These are phyloP conservation scores for Hirtodrosophila trivittata DNA, from an alignment of 2,888 invertebrate species.

Conservation along the genomic window DNA sequence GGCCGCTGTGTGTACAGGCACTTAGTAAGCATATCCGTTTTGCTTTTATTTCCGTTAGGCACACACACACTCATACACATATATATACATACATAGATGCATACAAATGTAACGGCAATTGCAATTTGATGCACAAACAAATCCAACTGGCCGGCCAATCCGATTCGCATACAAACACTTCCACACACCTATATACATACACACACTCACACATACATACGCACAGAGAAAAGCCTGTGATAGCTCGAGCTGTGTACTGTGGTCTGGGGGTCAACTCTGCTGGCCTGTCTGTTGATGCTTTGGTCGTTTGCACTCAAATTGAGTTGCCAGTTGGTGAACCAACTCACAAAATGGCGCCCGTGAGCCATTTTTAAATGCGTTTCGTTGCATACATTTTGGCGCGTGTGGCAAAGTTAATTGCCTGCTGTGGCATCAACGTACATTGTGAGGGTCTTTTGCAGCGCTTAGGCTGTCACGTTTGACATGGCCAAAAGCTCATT, in stretches of 20 bases:
- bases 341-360: conserved; percentile 46
- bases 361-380: conserved; percentile 43
- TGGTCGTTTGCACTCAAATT: conserved; percentile 54
- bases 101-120: conserved; percentile 59
- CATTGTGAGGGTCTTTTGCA: conserved; percentile 1
- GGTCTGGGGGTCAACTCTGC: conserved; percentile 19
- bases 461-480: conserved; percentile 46
- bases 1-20: conserved; percentile 66
- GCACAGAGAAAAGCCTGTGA: background rate
- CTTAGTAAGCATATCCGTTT: conserved; percentile 78
- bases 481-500: conserved; percentile 64
- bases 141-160: conserved; percentile 47
- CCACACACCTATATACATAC: conserved; percentile 3
- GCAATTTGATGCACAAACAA: conserved; percentile 77
- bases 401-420: conserved; percentile 45
- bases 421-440: conserved; percentile 26
- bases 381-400: conserved; percentile 36
- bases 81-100: conserved; percentile 32
- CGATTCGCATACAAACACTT: conserved; percentile 17
- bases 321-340: conserved; percentile 37
- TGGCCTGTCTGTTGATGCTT: conserved; percentile 47
- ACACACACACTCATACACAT: conserved; percentile 27
- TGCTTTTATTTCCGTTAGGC: conserved; percentile 72
- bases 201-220: background rate
- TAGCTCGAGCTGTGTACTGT: conserved; percentile 3